Evolutionary conservation across 2,797 vertebrate species (phyloP), one percentile per base, ranked within the genome.

Genomic region (Clarias fuscus): DNA sequence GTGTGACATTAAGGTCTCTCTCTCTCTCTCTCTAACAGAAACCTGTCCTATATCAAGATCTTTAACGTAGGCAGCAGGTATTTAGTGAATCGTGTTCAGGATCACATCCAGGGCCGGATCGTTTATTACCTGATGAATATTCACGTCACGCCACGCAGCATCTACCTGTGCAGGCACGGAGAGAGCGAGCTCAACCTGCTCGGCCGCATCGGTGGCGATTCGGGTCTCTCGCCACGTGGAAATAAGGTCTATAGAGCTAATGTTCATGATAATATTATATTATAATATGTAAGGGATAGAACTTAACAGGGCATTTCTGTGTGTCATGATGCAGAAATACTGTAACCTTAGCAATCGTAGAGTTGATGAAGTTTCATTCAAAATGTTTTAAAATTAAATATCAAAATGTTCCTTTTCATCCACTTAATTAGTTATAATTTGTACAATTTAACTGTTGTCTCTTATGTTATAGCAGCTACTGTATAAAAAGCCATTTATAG

Each of bases 41-140:
- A 93, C 37, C 75, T 98, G 86, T 97, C 97, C 18, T 98, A 97
- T 92, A 98, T 98, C 89, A 98, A 98, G 93, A 98, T 98, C 91
- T 97, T 97, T 86, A 96, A 98, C 0, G 97, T 97, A 86, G 97
- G 97, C 58, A 94, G 94, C 82, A 93, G 96, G 30, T 98, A 97
- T 92, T 92, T 98, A 92, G 97, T 97, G 84, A 98, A 98, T 91
- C 93, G 93, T 22, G 96, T 98, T 22, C 96, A 97, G 93, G 97
- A 97, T 88, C 97, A 98, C 92, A 93, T 98, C 56, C 97, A 98
- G 93, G 98, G 97, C 92, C 91, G 97, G 76, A 97, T 94, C 0
- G 97, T 98, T 0, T 98, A 98, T 88, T 98, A 98, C 93, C 94
- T 98, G 90, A 98, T 98, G 97, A 98, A 98, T 92, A 98, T 98